Evolutionary conservation across 2,113 vertebrate genomes (phyloP).

Genomic region (Eretmochelys imbricata): DNA sequence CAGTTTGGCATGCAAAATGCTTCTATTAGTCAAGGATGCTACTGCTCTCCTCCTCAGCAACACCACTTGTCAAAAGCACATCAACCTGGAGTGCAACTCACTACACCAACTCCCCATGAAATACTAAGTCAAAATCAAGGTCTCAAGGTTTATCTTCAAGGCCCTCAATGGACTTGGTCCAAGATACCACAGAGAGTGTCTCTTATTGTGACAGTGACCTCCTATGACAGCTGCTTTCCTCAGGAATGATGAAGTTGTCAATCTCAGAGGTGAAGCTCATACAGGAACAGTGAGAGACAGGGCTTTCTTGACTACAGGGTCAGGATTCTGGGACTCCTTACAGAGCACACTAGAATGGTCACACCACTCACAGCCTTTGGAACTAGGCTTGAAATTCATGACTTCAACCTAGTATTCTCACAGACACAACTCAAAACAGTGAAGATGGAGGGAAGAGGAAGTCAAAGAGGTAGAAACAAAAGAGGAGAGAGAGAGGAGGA

Average conservation of each 20-base stretch:
- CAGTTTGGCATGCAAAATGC: accelerated
- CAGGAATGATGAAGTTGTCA: slow-evolving; percentile 10
- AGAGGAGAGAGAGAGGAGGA: background rate
- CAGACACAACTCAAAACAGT: background rate
- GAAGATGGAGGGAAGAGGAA: background rate
- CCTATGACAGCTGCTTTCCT: slow-evolving; percentile 41
- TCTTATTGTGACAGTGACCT: background rate
- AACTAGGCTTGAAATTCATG: background rate
- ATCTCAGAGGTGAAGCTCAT: background rate
- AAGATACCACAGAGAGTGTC: background rate
- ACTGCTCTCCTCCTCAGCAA: background rate
- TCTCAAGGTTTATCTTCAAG: slow-evolving; percentile 33
- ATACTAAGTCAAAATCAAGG: slow-evolving; percentile 4
- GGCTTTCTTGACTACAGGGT: background rate
- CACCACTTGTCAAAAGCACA: background rate
- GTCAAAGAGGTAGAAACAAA: accelerated
- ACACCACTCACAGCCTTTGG: background rate
- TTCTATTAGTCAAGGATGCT: background rate
- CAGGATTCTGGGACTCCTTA: accelerated
- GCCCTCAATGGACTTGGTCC: slow-evolving; percentile 20
- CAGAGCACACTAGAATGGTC: background rate
- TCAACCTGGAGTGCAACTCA: background rate
- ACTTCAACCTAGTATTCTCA: background rate
- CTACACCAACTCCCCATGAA: background rate
- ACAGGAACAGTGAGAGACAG: background rate